Conservation (phyloP, 2,113 vertebrate species). For the Glaucidium brasilianum region DNA sequence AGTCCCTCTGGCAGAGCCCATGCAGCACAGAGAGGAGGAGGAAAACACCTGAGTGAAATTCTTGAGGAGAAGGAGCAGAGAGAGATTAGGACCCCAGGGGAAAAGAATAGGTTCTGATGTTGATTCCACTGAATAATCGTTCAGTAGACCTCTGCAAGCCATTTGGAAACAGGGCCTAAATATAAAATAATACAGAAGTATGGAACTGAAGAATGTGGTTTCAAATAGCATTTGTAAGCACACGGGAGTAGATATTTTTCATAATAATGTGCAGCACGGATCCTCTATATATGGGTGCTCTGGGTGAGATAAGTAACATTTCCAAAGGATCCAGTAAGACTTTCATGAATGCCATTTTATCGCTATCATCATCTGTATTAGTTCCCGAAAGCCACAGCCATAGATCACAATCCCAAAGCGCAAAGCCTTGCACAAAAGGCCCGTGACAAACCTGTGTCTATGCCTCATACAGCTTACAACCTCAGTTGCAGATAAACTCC, state of each 20-base stretch:
- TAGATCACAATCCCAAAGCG: not conserved
- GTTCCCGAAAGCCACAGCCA: not conserved
- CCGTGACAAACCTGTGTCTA: not conserved
- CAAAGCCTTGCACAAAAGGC: not conserved
- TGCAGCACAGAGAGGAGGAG: not conserved
- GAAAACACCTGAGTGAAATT: not conserved
- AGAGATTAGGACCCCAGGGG: not conserved
- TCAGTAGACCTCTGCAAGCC: not conserved
- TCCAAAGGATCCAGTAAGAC: not conserved
- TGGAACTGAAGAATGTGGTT: not conserved
- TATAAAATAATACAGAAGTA: not conserved
- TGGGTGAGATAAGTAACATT: not conserved
- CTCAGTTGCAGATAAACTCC: not conserved
- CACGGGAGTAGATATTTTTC: not conserved
- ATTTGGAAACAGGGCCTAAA: not conserved
- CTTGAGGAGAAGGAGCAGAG: not conserved
- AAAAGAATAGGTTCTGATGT: slow-evolving; percentile 4
- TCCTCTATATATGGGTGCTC: not conserved
- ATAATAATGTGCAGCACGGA: not conserved
- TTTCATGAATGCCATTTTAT: not conserved
- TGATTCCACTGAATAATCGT: not conserved
- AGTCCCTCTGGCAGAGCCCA: not conserved
- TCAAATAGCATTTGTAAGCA: slow-evolving; percentile 15
- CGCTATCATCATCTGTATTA: not conserved
- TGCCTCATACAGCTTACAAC: not conserved